These are phyloP conservation scores for Chaetoderma sp. DNA, from an alignment of 2,888 invertebrate species.

Conservation along the genomic window DNA sequence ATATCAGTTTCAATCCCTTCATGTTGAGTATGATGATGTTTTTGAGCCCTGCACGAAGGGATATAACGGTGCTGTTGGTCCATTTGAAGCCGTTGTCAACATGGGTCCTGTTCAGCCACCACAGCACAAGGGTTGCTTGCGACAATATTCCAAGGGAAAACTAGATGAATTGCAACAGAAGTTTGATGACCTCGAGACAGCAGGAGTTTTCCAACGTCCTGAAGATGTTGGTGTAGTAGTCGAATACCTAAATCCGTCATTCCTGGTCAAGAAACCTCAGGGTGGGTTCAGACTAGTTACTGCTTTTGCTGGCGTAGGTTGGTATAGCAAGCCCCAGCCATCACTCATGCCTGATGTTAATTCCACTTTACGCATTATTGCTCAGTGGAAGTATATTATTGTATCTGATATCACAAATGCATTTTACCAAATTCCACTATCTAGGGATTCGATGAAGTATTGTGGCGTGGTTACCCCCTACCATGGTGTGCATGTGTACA, in stretches of 20 bases:
- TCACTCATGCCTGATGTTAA: slow-evolving; percentile 34
- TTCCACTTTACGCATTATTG: slow-evolving; percentile 16
- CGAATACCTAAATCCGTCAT: slow-evolving; percentile 46
- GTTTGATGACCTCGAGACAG: slow-evolving; percentile 41
- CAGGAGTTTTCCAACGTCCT: slow-evolving; percentile 35
- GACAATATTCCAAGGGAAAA: slow-evolving; percentile 38
- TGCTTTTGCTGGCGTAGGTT: slow-evolving; percentile 37
- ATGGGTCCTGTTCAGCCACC: slow-evolving; percentile 45
- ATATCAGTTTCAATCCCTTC: slow-evolving; percentile 16
- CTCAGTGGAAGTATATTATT: slow-evolving; percentile 28
- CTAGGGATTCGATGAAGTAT: slow-evolving; percentile 31
- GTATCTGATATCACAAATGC: slow-evolving; percentile 23
- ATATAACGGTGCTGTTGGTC: slow-evolving; percentile 38
- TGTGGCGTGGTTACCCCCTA: slow-evolving; percentile 40
- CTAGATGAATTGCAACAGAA: slow-evolving; percentile 37
- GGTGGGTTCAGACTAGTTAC: slow-evolving; percentile 41
- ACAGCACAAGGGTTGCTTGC: slow-evolving; percentile 41
- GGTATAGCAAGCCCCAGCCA: slow-evolving; percentile 43
- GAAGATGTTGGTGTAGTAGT: slow-evolving; percentile 32
- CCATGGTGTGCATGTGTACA: slow-evolving; percentile 36
- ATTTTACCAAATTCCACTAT: slow-evolving; percentile 41
- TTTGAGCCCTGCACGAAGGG: slow-evolving; percentile 33
- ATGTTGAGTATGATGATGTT: slow-evolving; percentile 27
- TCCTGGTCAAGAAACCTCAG: slow-evolving; percentile 37
- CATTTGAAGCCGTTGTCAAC: slow-evolving; percentile 39